Evolutionary conservation across 2,888 invertebrate genomes (phyloP).

Genomic region (Aleiodes leptofemur): DNA sequence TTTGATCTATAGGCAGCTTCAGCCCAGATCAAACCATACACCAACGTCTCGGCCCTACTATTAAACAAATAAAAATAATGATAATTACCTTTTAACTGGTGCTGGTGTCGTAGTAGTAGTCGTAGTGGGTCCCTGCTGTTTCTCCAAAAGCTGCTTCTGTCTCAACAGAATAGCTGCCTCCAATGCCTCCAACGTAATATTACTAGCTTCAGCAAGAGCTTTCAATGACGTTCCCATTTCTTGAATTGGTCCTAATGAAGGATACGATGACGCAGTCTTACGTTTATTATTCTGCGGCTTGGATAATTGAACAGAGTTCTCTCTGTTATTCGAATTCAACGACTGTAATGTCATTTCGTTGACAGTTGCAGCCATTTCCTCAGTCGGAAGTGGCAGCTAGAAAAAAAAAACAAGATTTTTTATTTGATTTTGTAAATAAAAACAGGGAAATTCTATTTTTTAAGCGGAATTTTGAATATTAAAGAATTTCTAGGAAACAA

Average conservation of each 20-base stretch:
- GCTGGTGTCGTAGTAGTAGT: conserved; percentile 75
- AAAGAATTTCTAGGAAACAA: too few species aligned
- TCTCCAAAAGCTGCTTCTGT: conserved; percentile 82
- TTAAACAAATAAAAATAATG: too few species aligned
- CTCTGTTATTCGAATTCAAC: conserved; percentile 64
- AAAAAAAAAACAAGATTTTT: conserved; percentile 30
- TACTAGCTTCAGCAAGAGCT: conserved; percentile 82
- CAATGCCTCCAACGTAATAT: conserved; percentile 86
- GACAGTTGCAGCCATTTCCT: conserved; percentile 66
- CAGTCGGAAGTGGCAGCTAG: conserved; percentile 69
- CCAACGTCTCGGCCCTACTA: too few species aligned
- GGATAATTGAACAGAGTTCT: conserved; percentile 35
- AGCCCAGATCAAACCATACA: too few species aligned
- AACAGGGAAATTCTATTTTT: too few species aligned
- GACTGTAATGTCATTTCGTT: conserved; percentile 70
- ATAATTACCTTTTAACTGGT: conserved; percentile 65
- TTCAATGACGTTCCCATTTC: conserved; percentile 77
- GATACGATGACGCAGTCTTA: conserved; percentile 59
- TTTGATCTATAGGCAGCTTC: too few species aligned
- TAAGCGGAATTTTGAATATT: too few species aligned
- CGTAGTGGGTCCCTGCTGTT: conserved; percentile 76
- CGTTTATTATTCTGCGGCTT: conserved; percentile 62
- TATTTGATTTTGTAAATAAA: background rate
- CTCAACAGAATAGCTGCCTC: conserved; percentile 85
- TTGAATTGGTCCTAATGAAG: conserved; percentile 67